Evolutionary conservation across 2,113 vertebrate genomes (phyloP).

Genomic region (Laticauda laticaudata): DNA sequence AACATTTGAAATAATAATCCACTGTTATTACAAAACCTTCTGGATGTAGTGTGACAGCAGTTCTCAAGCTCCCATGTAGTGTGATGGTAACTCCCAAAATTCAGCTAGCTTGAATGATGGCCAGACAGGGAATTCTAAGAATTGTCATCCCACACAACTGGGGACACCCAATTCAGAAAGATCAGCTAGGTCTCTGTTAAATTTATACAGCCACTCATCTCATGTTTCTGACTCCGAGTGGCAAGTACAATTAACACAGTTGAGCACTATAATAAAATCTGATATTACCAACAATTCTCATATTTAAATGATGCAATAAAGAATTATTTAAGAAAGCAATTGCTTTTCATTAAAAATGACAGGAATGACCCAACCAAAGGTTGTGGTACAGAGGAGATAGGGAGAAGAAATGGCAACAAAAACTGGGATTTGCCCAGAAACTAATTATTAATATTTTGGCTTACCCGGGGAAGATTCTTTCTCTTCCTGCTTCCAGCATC

Average conservation of each 20-base stretch:
- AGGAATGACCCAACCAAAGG: not conserved
- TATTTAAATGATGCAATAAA: not conserved
- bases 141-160: not conserved
- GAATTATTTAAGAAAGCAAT: not conserved
- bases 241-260: not conserved
- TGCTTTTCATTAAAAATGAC: not conserved
- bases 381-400: not conserved
- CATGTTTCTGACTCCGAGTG: not conserved
- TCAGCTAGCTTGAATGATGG: not conserved
- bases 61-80: not conserved
- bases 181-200: not conserved
- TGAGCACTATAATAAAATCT: not conserved
- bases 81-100: not conserved
- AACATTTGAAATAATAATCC: not conserved
- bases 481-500: constrained; percentile 68
- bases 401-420: not conserved
- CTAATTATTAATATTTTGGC: not conserved
- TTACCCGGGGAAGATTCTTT: constrained; percentile 75
- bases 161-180: not conserved
- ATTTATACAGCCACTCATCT: not conserved
- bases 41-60: not conserved
- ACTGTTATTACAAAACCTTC: not conserved
- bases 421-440: not conserved
- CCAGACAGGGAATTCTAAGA: not conserved
- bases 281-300: not conserved